Conservation (phyloP, 1,140 invertebrate genomes). For the Sarcophaga bullata region DNA sequence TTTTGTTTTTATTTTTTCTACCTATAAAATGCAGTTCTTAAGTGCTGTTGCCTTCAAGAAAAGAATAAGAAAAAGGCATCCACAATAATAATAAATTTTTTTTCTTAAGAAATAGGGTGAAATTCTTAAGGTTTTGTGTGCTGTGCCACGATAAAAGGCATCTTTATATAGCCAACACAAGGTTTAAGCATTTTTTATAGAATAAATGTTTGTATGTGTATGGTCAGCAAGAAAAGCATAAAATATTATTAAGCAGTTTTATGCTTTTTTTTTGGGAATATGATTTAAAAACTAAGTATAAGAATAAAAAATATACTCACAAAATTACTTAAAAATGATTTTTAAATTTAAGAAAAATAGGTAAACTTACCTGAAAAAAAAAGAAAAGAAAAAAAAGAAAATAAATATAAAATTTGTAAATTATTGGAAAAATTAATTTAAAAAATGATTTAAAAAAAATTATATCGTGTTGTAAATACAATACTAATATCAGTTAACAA, state of each 20-base stretch:
- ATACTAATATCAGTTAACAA: too few species aligned
- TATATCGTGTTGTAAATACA: too few species aligned
- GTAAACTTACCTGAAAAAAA: constrained; percentile 16
- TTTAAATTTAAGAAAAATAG: not conserved
- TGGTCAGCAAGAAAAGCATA: too few species aligned
- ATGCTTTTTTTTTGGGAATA: too few species aligned
- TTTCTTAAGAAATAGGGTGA: not conserved
- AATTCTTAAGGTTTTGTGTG: not conserved
- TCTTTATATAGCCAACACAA: not conserved
- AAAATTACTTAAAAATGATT: not conserved
- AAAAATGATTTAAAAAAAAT: not conserved
- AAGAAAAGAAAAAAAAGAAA: not conserved
- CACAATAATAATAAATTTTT: not conserved
- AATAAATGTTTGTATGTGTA: too few species aligned
- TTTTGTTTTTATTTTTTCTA: not conserved
- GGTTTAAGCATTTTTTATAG: not conserved
- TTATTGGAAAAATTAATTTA: not conserved
- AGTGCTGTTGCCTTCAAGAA: not conserved
- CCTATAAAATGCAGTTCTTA: not conserved
- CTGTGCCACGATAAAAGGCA: not conserved
- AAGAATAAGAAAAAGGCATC: too few species aligned
- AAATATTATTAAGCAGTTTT: too few species aligned
- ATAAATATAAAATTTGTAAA: not conserved
- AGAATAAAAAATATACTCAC: too few species aligned
- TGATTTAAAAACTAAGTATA: too few species aligned